A percentile compares a stretch with the other conserved stretches of the same genome.
These are phyloP conservation scores for Erpetoichthys calabaricus DNA, from an alignment of 2,797 vertebrate genomes.

Conservation along the genomic window DNA sequence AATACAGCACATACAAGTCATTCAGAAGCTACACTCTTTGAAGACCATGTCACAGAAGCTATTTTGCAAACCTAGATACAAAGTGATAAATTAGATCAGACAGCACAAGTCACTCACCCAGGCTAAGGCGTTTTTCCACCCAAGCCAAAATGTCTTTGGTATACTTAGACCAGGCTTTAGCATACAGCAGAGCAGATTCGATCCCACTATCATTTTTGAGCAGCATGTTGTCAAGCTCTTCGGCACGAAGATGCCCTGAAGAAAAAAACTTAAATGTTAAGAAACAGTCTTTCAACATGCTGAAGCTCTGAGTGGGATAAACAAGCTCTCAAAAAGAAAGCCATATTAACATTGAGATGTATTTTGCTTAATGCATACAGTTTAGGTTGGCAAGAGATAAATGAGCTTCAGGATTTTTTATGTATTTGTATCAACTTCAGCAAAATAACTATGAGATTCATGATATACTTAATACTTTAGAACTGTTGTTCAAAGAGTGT, in stretches of 20 bases:
- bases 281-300: conserved; percentile 18
- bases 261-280: conserved; percentile 28
- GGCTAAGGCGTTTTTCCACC: conserved; percentile 83
- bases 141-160: conserved; percentile 85
- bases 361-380: conserved; percentile 36
- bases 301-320: conserved; percentile 2
- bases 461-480: no score
- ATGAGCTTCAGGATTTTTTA: no score
- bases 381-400: no score
- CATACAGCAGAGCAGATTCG: conserved; percentile 83
- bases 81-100: conserved; percentile 39
- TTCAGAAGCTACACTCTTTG: conserved; percentile 42
- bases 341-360: conserved; percentile 37
- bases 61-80: conserved; percentile 36
- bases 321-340: conserved; percentile 29
- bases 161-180: conserved; percentile 95
- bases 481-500: no score
- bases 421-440: no score
- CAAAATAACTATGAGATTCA: neutral
- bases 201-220: conserved; percentile 72
- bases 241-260: conserved; percentile 61
- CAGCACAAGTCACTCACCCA: conserved; percentile 65
- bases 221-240: conserved; percentile 72
- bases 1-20: conserved; percentile 23
- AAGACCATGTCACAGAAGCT: conserved; percentile 33